phyloP scores from a whole-genome alignment of 2,888 invertebrate species.

The Phyllotreta striolata region DNA sequence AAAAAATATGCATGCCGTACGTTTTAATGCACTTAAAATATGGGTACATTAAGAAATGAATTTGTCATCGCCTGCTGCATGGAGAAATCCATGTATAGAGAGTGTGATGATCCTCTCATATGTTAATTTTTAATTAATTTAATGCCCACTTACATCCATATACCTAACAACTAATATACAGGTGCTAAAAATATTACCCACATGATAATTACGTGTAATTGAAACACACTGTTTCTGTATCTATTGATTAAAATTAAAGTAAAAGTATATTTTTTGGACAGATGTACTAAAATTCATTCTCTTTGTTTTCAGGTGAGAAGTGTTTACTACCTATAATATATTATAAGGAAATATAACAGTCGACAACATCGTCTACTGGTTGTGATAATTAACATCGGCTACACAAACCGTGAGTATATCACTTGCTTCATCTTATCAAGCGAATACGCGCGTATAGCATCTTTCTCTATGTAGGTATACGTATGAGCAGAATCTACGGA shows the following conservation, averaged over 20 bases:
- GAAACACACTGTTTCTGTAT: too few species aligned
- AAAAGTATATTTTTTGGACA: not conserved
- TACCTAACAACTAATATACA: too few species aligned
- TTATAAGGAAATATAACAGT: conserved; percentile 49
- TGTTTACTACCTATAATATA: conserved; percentile 39
- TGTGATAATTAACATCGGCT: conserved; percentile 59
- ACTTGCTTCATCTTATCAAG: conserved; percentile 52
- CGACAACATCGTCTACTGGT: conserved; percentile 50
- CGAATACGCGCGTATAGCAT: conserved; percentile 32
- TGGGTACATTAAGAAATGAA: conserved; percentile 24
- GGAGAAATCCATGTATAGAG: conserved; percentile 2
- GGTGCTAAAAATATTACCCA: too few species aligned
- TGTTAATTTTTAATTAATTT: too few species aligned
- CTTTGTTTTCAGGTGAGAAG: conserved; percentile 56
- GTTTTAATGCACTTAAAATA: conserved; percentile 29
- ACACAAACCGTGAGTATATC: conserved; percentile 59
- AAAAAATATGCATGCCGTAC: conserved; percentile 24
- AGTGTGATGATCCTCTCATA: not conserved
- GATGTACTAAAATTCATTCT: conserved; percentile 21
- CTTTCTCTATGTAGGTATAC: too few species aligned
- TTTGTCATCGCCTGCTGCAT: conserved; percentile 15
- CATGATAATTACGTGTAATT: too few species aligned
- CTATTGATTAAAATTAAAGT: too few species aligned
- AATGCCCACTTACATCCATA: too few species aligned
- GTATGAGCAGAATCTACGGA: too few species aligned